These are phyloP conservation scores for Scolopax mira DNA, from an alignment of 2,113 vertebrate genomes.

Conservation along the genomic window DNA sequence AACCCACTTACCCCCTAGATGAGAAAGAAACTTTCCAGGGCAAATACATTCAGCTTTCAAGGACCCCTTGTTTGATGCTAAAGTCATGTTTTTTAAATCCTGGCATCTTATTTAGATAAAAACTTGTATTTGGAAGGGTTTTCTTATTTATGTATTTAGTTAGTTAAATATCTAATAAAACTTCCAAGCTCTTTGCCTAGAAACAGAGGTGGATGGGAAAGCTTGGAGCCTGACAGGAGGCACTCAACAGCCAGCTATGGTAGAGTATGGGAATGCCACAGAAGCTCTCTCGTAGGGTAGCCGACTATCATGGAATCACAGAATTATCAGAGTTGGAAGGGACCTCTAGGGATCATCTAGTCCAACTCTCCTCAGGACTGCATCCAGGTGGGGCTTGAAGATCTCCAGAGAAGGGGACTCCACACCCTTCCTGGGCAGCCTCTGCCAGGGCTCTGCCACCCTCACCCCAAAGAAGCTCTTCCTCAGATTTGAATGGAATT, in stretches of 20 bases:
- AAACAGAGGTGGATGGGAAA: background rate
- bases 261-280: background rate
- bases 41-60: background rate
- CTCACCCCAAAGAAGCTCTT: too few relatives aligned
- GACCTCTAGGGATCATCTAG: too few relatives aligned
- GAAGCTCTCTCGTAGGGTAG: background rate
- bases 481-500: too few relatives aligned
- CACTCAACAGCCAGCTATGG: rapidly evolving
- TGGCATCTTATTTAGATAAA: slow-evolving; percentile 1
- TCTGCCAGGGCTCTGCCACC: too few relatives aligned
- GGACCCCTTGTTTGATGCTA: background rate
- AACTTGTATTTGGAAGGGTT: background rate
- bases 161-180: background rate
- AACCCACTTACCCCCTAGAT: background rate
- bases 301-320: background rate
- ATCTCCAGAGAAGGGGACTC: too few relatives aligned
- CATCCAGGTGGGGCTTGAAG: too few relatives aligned
- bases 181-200: background rate
- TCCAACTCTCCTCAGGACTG: too few relatives aligned
- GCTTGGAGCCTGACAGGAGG: background rate
- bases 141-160: background rate
- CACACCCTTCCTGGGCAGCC: too few relatives aligned
- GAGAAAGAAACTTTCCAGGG: background rate
- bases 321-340: too few relatives aligned
- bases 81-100: background rate